Evolutionary conservation across 2,888 invertebrate species (phyloP), one percentile per base, ranked within the genome.

Genomic region (Spialia ferax): DNA sequence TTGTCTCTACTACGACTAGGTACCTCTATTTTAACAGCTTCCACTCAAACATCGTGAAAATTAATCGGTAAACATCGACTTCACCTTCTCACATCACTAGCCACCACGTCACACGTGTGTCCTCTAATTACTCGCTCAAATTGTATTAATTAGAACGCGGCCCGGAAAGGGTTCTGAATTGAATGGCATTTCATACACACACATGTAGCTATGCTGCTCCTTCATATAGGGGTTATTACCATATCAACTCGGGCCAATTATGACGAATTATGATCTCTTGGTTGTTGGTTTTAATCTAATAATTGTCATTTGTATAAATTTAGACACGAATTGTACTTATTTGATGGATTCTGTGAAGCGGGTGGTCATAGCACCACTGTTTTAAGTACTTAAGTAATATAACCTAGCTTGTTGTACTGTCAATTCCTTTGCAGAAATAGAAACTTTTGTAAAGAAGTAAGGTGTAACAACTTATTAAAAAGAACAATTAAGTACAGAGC

Each of bases 131-230:
- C 87, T 81, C 86, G 87, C 80, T 87, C 86, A 89, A 91, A 93
- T 93, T 92, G 91, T 87, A 89, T 92, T 92, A 92, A 93, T 92
- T 91, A 93, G 84, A 84, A 83, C 86, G 86, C 87, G 84, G 79
- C 85, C 82, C 70, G 74, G 81, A 91, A 90, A 93, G 92, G 93
- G 93, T 92, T 91, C 86, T 79, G 81, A 86, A 88, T 89, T 85
- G 85, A 85, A 83, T 80, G 83, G 77, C 79, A 84, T 85, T 84
- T 82, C 82, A 78, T 76, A 77, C 79, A 32, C 18, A 18, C 38
- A 32, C 32, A 20, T 50, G 38, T 38, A 13, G 1, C 7, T 35
- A 35, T 70, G 71, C 67, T 69, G 69, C 70, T 65, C 66, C 55
- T 54, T 26, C 57, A 59, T 42, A 54, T 89, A 78, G 74, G 90